Conservation (phyloP, 1,140 invertebrate genomes). For the Panulirus ornatus region DNA sequence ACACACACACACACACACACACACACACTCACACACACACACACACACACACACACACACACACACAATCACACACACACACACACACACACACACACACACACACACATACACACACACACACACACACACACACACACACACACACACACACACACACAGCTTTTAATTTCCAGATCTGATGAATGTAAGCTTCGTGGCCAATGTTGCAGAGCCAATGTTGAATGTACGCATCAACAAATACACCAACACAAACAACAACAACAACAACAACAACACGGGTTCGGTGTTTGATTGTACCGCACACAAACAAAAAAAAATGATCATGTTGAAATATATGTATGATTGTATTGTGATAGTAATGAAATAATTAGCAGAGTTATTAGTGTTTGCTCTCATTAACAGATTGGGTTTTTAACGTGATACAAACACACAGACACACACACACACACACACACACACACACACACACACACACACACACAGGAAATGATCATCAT, state of each 20-base stretch:
- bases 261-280: not conserved
- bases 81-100: constrained; percentile 45
- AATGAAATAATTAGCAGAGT: too few relatives aligned
- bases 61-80: constrained; percentile 23
- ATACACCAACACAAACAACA: not conserved
- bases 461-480: not conserved
- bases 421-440: too few relatives aligned
- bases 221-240: not conserved
- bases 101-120: constrained; percentile 36
- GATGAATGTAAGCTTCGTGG: not conserved
- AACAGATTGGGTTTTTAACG: too few relatives aligned
- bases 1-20: constrained; percentile 43
- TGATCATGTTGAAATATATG: not conserved
- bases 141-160: constrained; percentile 37
- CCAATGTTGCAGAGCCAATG: not conserved
- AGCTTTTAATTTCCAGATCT: not conserved
- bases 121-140: constrained; percentile 36
- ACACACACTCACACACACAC: constrained; percentile 33
- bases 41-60: constrained; percentile 28
- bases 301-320: not conserved
- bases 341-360: not conserved
- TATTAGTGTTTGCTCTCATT: too few relatives aligned
- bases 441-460: not conserved
- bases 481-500: too few relatives aligned
- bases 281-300: too few relatives aligned